Percentiles rank a stretch among this genome's conserved stretches.
Evolutionary conservation across 1,140 invertebrate genomes (phyloP).

Genomic region (Thaumetopoea pityocampa): DNA sequence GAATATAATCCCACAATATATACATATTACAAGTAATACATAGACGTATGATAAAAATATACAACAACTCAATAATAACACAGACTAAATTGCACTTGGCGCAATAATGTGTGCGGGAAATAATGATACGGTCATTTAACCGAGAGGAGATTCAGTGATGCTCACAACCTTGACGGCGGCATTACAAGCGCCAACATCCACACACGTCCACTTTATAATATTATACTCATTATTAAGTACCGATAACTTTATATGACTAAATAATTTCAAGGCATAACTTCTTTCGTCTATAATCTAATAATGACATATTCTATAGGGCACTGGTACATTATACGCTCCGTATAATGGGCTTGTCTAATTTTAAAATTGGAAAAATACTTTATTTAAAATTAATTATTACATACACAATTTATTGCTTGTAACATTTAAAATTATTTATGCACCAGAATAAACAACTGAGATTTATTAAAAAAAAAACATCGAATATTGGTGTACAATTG

Average conservation of each 20-base stretch:
- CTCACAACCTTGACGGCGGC: slow-evolving; percentile 49
- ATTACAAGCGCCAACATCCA: slow-evolving; percentile 35
- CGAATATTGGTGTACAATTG: slow-evolving; percentile 43
- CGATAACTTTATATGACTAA: slow-evolving; percentile 69
- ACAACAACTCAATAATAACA: slow-evolving; percentile 75
- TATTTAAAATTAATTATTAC: slow-evolving; percentile 63
- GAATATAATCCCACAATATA: slow-evolving; percentile 73
- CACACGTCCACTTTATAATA: slow-evolving; percentile 43
- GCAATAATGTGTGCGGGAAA: slow-evolving; percentile 66
- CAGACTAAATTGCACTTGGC: slow-evolving; percentile 73
- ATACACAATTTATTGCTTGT: slow-evolving; percentile 70
- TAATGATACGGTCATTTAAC: slow-evolving; percentile 64
- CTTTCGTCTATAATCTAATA: slow-evolving; percentile 65
- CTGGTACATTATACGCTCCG: slow-evolving; percentile 67
- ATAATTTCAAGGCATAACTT: slow-evolving; percentile 69
- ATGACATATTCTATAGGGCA: slow-evolving; percentile 70
- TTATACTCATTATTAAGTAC: slow-evolving; percentile 69
- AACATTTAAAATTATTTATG: slow-evolving; percentile 59
- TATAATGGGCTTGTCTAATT: slow-evolving; percentile 54
- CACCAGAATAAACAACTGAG: slow-evolving; percentile 47
- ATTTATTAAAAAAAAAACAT: slow-evolving; percentile 43
- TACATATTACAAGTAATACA: slow-evolving; percentile 71
- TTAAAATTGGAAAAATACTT: slow-evolving; percentile 62
- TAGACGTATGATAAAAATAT: slow-evolving; percentile 68
- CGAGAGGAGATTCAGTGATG: slow-evolving; percentile 66